A percentile compares a stretch with the other conserved stretches of the same genome.
Conservation (phyloP, 2,113 vertebrate species). For the Urocitellus parryii region DNA sequence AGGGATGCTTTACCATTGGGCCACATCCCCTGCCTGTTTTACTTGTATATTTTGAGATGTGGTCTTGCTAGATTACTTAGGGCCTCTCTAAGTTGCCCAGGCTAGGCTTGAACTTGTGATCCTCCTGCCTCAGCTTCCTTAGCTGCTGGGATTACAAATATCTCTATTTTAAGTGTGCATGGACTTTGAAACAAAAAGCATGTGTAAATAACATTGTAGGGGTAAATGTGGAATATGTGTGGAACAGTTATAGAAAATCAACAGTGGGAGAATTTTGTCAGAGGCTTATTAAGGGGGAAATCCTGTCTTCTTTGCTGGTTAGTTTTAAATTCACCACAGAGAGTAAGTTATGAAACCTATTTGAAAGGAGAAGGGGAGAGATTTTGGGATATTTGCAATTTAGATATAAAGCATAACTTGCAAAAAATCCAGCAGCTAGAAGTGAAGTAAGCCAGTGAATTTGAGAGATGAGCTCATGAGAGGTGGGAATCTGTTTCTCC, state of each 20-base stretch:
- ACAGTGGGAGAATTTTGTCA: slow-evolving; percentile 1
- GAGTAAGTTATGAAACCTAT: background rate
- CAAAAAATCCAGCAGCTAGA: background rate
- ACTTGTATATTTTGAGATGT: too few relatives aligned
- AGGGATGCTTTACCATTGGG: too few relatives aligned
- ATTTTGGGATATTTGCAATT: background rate
- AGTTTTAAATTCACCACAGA: background rate
- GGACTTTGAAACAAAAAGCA: slow-evolving; percentile 46
- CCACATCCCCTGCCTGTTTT: too few relatives aligned
- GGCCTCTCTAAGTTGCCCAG: too few relatives aligned
- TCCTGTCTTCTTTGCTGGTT: slow-evolving; percentile 4
- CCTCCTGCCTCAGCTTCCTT: too few relatives aligned
- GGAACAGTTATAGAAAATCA: slow-evolving; percentile 14
- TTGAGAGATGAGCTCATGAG: background rate
- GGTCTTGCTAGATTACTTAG: too few relatives aligned
- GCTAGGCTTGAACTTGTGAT: too few relatives aligned
- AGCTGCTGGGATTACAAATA: too few relatives aligned
- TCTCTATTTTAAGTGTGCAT: background rate
- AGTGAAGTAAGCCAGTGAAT: background rate
- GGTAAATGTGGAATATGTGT: background rate
- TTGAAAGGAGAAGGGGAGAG: slow-evolving; percentile 3
- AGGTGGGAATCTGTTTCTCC: background rate
- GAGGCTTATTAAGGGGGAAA: background rate
- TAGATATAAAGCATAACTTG: background rate
- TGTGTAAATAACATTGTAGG: background rate